Percentiles rank a stretch among this genome's conserved stretches.
phyloP scores from a whole-genome alignment of 2,113 vertebrate species.

The Barbus barbus region DNA sequence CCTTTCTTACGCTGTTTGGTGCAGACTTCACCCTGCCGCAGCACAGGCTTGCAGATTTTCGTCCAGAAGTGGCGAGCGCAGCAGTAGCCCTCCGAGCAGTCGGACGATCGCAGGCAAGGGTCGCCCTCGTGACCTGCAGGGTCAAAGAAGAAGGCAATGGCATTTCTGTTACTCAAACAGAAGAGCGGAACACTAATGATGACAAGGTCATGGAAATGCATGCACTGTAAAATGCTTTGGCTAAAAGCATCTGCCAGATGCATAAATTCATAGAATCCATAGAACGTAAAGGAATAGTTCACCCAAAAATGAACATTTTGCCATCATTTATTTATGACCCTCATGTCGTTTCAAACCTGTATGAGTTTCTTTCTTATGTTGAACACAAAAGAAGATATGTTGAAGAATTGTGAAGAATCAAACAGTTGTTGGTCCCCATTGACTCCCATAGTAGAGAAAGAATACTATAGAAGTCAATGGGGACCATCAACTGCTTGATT shows the following conservation, averaged over 20 bases:
- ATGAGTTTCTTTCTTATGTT: too few species aligned
- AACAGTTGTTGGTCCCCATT: too few species aligned
- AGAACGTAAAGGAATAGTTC: neutral
- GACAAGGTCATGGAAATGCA: neutral
- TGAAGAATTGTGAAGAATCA: too few species aligned
- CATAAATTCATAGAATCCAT: neutral
- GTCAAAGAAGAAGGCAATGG: neutral
- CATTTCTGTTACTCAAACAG: neutral
- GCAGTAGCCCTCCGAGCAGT: constrained; percentile 81
- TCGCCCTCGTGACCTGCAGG: constrained; percentile 82
- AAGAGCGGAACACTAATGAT: neutral
- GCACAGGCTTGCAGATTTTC: constrained; percentile 89
- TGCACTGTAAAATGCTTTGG: neutral
- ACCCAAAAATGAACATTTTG: too few species aligned
- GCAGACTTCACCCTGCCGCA: constrained; percentile 86
- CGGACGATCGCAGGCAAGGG: constrained; percentile 82
- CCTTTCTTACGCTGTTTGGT: constrained; percentile 85
- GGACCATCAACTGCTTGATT: too few species aligned
- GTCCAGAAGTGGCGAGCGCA: constrained; percentile 91
- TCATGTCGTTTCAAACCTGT: too few species aligned
- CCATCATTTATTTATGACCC: too few species aligned
- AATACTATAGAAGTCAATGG: too few species aligned
- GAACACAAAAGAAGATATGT: too few species aligned
- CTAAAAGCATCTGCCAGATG: neutral
- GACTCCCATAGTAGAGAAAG: too few species aligned